These are phyloP conservation scores for Coryphaenoides rupestris DNA, from an alignment of 2,113 vertebrate species.

Conservation along the genomic window DNA sequence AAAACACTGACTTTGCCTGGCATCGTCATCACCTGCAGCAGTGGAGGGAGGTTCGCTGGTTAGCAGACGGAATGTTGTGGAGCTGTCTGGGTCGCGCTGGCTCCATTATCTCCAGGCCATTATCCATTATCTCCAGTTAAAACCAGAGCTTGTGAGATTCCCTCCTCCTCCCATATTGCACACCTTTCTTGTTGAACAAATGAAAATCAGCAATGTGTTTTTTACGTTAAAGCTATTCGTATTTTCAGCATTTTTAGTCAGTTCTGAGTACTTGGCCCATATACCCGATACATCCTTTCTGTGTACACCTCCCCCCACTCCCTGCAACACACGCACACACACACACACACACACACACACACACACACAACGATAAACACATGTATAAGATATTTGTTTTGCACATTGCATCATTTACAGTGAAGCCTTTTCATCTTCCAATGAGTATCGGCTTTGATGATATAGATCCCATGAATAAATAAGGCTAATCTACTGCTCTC, in stretches of 20 bases:
- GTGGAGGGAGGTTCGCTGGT: no score
- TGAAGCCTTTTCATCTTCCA: conserved; percentile 33
- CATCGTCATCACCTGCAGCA: no score
- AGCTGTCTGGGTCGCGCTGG: no score
- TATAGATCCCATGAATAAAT: conserved; percentile 36
- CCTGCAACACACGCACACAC: not conserved
- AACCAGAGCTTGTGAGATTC: no score
- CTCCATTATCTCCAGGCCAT: no score
- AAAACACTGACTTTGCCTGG: no score
- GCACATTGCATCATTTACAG: conserved; percentile 43
- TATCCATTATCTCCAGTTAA: no score
- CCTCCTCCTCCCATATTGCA: no score
- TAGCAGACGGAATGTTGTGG: no score
- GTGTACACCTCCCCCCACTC: not conserved
- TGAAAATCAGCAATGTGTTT: not conserved
- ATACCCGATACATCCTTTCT: conserved; percentile 24
- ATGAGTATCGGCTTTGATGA: conserved; percentile 35
- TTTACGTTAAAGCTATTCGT: not conserved
- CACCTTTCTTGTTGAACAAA: no score
- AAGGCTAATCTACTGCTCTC: conserved; percentile 14
- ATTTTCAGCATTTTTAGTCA: not conserved
- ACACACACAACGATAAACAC: no score
- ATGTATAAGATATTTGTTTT: conserved; percentile 23
- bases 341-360: not conserved
- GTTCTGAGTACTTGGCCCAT: conserved; percentile 23